Evolutionary conservation across 2,797 vertebrate species (phyloP).

Genomic region (Gallirallus australis): DNA sequence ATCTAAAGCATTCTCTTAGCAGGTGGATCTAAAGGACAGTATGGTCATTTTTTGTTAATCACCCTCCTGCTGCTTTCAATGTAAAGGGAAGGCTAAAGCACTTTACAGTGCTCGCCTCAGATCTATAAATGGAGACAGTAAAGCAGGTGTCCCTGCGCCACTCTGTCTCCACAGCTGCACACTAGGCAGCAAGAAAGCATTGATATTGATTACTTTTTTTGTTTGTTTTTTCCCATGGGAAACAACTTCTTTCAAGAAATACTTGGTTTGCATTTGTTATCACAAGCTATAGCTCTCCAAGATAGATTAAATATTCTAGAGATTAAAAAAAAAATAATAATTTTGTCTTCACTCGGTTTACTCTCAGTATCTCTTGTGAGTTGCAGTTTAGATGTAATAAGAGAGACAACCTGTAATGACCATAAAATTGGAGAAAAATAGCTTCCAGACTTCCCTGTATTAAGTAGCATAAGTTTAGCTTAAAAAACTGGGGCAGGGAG

Average conservation of each 20-base stretch:
- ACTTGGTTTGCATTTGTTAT: background rate
- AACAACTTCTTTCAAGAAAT: background rate
- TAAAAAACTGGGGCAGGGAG: accelerated
- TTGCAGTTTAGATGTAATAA: background rate
- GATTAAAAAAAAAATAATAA: background rate
- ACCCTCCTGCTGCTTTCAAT: background rate
- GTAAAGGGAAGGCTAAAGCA: background rate
- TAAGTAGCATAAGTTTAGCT: background rate
- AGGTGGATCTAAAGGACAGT: background rate
- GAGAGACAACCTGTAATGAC: background rate
- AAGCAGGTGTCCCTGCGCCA: background rate
- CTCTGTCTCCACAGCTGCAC: background rate
- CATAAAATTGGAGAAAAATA: background rate
- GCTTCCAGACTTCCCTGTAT: accelerated
- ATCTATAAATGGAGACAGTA: background rate
- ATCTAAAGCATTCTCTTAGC: background rate
- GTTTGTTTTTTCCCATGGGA: background rate
- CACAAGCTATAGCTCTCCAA: background rate
- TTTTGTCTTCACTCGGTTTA: background rate
- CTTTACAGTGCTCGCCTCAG: background rate
- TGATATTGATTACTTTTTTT: background rate
- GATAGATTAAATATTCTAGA: background rate
- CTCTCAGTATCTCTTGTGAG: background rate
- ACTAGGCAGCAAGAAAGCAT: background rate
- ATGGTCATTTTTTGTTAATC: background rate